Percentiles rank a stretch among this genome's conserved stretches.
Conservation (phyloP, 1,140 invertebrate species). For the Vanessa tameamea region DNA sequence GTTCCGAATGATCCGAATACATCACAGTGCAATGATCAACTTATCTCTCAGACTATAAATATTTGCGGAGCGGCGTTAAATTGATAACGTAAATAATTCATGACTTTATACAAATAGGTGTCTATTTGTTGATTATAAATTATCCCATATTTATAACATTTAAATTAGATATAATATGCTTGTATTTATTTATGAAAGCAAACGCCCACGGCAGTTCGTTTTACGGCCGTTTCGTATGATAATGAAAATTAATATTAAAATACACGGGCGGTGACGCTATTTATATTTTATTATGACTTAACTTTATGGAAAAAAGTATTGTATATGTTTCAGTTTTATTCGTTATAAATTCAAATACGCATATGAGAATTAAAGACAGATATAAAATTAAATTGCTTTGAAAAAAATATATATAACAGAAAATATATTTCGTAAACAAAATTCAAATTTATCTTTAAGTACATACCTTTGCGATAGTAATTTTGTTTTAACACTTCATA, state of each 20-base stretch:
- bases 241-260: constrained; percentile 11
- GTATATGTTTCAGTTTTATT: background rate
- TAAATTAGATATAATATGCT: constrained; percentile 4
- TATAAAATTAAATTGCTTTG: no score
- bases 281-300: background rate
- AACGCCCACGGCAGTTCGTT: background rate
- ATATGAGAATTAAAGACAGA: no score
- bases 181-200: constrained; percentile 3
- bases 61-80: constrained; percentile 5
- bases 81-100: constrained; percentile 13
- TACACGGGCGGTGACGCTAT: background rate
- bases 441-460: no score
- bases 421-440: no score
- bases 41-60: constrained; percentile 13
- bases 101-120: background rate
- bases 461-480: no score
- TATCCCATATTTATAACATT: constrained; percentile 5
- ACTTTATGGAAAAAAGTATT: background rate
- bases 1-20: background rate
- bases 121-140: constrained; percentile 13
- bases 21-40: background rate
- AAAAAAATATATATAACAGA: no score
- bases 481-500: no score
- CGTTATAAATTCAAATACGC: no score
- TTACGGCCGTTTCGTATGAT: constrained; percentile 1